A percentile compares a stretch with the other conserved stretches of the same genome.
Conservation (phyloP, 2,888 invertebrate species). For the Dolichopus griseipennis region DNA sequence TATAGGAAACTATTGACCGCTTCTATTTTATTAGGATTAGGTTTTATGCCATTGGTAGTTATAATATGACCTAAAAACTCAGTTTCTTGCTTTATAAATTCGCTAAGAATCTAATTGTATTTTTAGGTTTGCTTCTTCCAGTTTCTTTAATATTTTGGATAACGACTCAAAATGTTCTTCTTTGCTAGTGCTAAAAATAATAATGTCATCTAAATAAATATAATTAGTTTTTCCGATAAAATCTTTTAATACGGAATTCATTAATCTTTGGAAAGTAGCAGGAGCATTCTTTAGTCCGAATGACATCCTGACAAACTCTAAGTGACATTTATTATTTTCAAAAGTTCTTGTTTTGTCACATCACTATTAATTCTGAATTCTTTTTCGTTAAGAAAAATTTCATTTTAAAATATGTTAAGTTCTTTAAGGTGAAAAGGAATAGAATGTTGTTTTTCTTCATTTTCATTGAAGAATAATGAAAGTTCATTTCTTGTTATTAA, state of each 20-base stretch:
- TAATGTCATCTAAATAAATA: constrained; percentile 31
- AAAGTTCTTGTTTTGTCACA: no score
- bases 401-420: no score
- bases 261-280: constrained; percentile 20
- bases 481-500: constrained; percentile 12
- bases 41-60: constrained; percentile 27
- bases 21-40: constrained; percentile 29
- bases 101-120: constrained; percentile 22
- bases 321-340: constrained; percentile 8
- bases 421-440: no score
- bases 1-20: constrained; percentile 25
- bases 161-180: no score
- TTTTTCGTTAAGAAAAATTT: no score
- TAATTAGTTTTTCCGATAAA: constrained; percentile 25
- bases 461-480: background rate
- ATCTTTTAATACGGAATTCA: constrained; percentile 25
- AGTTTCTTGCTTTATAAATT: background rate
- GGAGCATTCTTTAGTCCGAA: constrained; percentile 12
- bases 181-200: constrained; percentile 23
- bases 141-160: constrained; percentile 27
- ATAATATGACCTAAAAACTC: constrained; percentile 31
- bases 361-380: no score
- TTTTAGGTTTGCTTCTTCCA: constrained; percentile 22
- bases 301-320: constrained; percentile 15
- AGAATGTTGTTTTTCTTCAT: no score